Conservation (phyloP, 2,797 vertebrate species). For the Sciurus vulgaris region DNA sequence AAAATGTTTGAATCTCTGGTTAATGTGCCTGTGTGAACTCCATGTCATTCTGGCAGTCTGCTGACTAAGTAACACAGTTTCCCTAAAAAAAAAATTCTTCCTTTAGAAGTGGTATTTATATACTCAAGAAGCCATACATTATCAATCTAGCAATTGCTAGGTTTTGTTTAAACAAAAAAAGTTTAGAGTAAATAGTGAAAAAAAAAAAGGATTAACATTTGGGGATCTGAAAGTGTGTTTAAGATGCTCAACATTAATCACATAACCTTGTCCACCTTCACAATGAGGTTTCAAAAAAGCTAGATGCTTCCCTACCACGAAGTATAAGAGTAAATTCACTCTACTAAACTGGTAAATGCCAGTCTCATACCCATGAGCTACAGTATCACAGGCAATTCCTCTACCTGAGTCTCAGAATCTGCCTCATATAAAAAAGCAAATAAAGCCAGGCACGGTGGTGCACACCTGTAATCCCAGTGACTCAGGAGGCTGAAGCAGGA, state of each 20-base stretch:
- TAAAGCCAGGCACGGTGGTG: too few species aligned
- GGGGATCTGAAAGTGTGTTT: constrained; percentile 40
- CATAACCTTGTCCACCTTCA: background rate
- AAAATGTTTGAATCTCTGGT: constrained; percentile 68
- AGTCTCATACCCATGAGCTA: background rate
- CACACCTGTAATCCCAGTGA: too few species aligned
- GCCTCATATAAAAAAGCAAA: constrained; percentile 31
- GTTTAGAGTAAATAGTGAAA: constrained; percentile 52
- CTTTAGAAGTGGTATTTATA: constrained; percentile 65
- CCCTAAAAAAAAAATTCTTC: constrained; percentile 19
- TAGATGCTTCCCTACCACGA: background rate
- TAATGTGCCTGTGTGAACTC: constrained; percentile 69
- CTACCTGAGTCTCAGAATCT: background rate
- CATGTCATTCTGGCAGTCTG: constrained; percentile 68
- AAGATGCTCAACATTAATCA: constrained; percentile 52
- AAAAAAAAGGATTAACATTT: constrained; percentile 46
- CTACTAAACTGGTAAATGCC: constrained; percentile 40
- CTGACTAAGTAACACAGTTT: constrained; percentile 65
- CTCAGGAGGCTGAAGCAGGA: too few species aligned
- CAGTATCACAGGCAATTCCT: constrained; percentile 40
- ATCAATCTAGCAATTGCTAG: constrained; percentile 59
- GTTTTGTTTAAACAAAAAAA: constrained; percentile 58
- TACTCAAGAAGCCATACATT: constrained; percentile 47
- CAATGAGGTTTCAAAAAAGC: constrained; percentile 8
- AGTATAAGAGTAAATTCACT: constrained; percentile 21